These are phyloP conservation scores for Bufotes viridis DNA, from an alignment of 2,797 vertebrate species.

Conservation along the genomic window DNA sequence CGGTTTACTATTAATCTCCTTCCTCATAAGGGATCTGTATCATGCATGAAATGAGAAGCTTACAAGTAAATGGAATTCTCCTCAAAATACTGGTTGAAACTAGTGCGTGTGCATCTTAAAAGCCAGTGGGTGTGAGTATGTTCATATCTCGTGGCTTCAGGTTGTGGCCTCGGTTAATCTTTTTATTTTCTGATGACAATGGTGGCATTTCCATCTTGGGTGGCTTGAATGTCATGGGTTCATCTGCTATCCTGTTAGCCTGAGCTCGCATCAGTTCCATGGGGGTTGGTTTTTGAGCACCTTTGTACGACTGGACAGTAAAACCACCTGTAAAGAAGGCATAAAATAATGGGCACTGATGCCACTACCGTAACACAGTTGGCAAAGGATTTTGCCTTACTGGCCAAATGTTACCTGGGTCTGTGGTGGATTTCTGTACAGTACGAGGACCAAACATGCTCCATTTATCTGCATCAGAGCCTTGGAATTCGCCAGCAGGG, in stretches of 20 bases:
- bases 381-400: neutral
- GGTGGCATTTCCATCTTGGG: slow-evolving; percentile 89
- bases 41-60: neutral
- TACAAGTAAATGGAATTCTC: neutral
- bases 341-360: neutral
- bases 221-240: slow-evolving; percentile 74
- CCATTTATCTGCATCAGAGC: slow-evolving; percentile 75
- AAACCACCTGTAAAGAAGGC: slow-evolving; percentile 78
- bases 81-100: neutral
- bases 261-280: slow-evolving; percentile 92
- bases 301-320: slow-evolving; percentile 86
- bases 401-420: slow-evolving; percentile 68
- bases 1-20: neutral
- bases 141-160: slow-evolving; percentile 92
- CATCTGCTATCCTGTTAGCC: slow-evolving; percentile 79
- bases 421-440: slow-evolving; percentile 73
- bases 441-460: slow-evolving; percentile 75
- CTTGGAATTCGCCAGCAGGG: slow-evolving; percentile 68
- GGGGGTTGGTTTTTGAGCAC: slow-evolving; percentile 89
- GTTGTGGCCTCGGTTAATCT: slow-evolving; percentile 79
- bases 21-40: neutral
- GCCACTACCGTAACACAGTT: neutral
- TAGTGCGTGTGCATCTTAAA: slow-evolving; percentile 72
- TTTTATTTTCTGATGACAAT: slow-evolving; percentile 73
- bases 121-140: slow-evolving; percentile 90